These are phyloP conservation scores for Octonoba sinensis DNA, from an alignment of 2,888 invertebrate species.

Conservation along the genomic window DNA sequence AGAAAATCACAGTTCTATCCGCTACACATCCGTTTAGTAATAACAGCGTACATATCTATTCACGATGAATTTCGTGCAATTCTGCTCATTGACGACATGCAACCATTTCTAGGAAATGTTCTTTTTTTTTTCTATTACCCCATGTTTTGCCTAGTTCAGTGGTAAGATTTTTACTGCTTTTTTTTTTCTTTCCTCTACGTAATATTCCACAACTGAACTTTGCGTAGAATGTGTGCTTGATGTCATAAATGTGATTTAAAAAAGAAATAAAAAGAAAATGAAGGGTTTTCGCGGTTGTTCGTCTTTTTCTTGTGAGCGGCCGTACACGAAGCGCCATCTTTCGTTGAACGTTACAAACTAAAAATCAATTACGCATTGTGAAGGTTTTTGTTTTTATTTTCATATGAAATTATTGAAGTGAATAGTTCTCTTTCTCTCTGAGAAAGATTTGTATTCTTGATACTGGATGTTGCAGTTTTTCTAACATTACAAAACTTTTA, in stretches of 20 bases:
- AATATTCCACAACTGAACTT: neutral
- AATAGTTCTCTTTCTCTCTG: too few relatives aligned
- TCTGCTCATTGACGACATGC: slow-evolving; percentile 47
- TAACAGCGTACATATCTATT: slow-evolving; percentile 30
- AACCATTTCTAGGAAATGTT: slow-evolving; percentile 40
- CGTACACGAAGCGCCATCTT: slow-evolving; percentile 53
- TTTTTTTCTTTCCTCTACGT: neutral
- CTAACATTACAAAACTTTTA: too few relatives aligned
- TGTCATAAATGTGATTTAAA: slow-evolving; percentile 9
- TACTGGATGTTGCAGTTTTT: too few relatives aligned
- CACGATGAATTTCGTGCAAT: slow-evolving; percentile 5
- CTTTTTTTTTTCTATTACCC: neutral
- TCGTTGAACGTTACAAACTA: slow-evolving; percentile 6
- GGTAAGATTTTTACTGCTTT: slow-evolving; percentile 13
- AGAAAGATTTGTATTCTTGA: too few relatives aligned
- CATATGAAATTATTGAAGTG: too few relatives aligned
- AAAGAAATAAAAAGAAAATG: slow-evolving; percentile 1
- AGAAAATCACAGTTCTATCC: slow-evolving; percentile 38
- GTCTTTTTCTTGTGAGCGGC: neutral
- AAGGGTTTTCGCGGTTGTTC: neutral
- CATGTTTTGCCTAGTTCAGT: neutral
- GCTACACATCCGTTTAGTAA: slow-evolving; percentile 40
- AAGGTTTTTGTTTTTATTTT: too few relatives aligned
- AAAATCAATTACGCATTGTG: slow-evolving; percentile 29
- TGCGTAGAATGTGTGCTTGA: slow-evolving; percentile 1